Base-by-base conservation (phyloP, 1,140 invertebrate species). In the Semibalanus balanoides region DNA sequence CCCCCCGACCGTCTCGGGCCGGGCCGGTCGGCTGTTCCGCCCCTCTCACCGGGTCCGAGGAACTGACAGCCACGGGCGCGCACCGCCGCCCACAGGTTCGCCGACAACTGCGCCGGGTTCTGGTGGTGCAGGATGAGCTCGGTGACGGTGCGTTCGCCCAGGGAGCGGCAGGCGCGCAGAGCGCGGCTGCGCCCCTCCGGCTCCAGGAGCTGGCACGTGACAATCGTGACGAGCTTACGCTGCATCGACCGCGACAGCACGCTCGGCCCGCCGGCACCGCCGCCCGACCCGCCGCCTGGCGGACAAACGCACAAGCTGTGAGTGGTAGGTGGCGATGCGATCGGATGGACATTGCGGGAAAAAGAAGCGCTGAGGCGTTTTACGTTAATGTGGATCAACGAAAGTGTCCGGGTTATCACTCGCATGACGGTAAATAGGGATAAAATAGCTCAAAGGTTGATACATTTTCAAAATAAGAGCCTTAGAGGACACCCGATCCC, bases 41-140 rank as follows among this genome's bases (percentile, higher is more conserved):
- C 35, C 5, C 35, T 40, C 76, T 76, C 74, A 81, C 90, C 90
- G 79, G 96, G 96, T n/a, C 97, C 97, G 27, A 99, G 88, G 85
- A 99, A 99, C 84, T 99, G 97, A 84, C 97, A 99, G 43, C 97
- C 97, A 76, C 97, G 87, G 3, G 95, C 93, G 77, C 97, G 84
- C 5, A 99, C 96, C 73, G 97, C 96, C 64, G 95, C 94, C 97
- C 97, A 99, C 28, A 99, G 85, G 85, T 96, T 95, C 14, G 93
- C 91, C 75, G 93, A 95, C 5, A 97, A 83, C 82, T 96, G 93
- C 81, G 95, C 92, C 35, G 93, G 92, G 86, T 95, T 96, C 85
- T 97, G 92, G 84, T 98, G 95, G 81, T 96, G 93, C 19, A 97
- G 83, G 80, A 98, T 95, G 1, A 99, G 86, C 83, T 99, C 97